Conservation (phyloP, 2,888 invertebrate species). For the Diogma glabrata region DNA sequence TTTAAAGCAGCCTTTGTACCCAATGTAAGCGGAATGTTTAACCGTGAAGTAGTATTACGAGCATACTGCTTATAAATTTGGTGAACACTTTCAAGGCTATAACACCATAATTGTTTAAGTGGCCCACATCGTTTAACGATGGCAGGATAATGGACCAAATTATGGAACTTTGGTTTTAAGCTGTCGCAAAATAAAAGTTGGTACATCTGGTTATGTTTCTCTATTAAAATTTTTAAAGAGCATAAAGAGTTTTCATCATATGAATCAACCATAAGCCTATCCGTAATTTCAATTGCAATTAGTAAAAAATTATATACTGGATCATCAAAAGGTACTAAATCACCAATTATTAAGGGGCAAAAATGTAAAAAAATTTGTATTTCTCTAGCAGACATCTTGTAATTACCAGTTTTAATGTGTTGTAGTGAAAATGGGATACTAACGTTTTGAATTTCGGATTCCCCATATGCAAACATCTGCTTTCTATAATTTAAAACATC, state of each 20-base stretch:
- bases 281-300: background rate
- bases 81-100: background rate
- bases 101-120: conserved; percentile 1
- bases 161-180: background rate
- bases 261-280: background rate
- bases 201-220: background rate
- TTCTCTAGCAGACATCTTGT: too few species aligned
- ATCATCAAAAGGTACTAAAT: background rate
- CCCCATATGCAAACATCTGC: background rate
- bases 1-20: background rate
- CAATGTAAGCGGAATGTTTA: background rate
- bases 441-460: background rate
- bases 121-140: conserved; percentile 1
- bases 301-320: background rate
- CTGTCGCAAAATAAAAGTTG: background rate
- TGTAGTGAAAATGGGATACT: background rate
- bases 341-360: background rate
- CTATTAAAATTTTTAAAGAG: background rate
- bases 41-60: background rate
- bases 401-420: background rate
- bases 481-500: background rate
- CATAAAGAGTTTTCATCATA: background rate
- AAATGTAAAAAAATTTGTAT: background rate
- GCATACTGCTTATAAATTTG: conserved; percentile 4
- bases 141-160: too few species aligned